Base-by-base conservation (phyloP, 2,113 vertebrate species). In the Agelaius tricolor region DNA sequence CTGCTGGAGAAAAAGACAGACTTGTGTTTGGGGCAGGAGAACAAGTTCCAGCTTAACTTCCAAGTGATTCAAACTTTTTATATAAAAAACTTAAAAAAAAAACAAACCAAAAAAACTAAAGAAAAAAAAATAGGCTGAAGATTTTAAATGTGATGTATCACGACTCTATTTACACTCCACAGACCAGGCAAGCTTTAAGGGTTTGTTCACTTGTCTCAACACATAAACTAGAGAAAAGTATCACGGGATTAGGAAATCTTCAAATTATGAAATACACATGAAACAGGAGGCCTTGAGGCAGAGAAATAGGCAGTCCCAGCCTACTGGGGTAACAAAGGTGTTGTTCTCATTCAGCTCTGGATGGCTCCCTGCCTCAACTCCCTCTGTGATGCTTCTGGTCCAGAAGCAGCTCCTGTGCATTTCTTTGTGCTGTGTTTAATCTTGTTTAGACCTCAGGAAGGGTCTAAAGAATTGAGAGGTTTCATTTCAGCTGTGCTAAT, bases 371-470 rank as follows among this genome's bases (percentile, higher is more conserved):
- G 4, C 5, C 11, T 16, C 10, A 2, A 41, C 9, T 69, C 41
- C 16, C 28, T 19, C 19, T 46, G 15, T 22, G 69, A 57, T n/a
- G 11, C 7, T 51, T 74, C 35, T 74, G 62, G 3, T 66, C 24
- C 57, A 61, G 33, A 37, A 79, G 18, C 8, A 28, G 3, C 7
- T 67, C 28, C 43, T 26, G 27, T 63, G 22, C 4, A 3, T 13
- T 44, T 83, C 44, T 49, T 59, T 22, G 5, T 20, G 8, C 8
- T 24, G n/a, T 26, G 10, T 49, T 92, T 73, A 9, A 17, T 52
- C 30, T 52, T 0, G 0, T 58, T 79, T n/a, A 47, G 37, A 67
- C 22, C 7, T 37, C 1, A 1, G 28, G 39, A 19, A 28, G 33
- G 23, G 6, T 11, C 30, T 57, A 24, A 76, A 80, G 47, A 4